Base-by-base conservation (phyloP, 2,113 vertebrate species). In the Ictalurus furcatus region DNA sequence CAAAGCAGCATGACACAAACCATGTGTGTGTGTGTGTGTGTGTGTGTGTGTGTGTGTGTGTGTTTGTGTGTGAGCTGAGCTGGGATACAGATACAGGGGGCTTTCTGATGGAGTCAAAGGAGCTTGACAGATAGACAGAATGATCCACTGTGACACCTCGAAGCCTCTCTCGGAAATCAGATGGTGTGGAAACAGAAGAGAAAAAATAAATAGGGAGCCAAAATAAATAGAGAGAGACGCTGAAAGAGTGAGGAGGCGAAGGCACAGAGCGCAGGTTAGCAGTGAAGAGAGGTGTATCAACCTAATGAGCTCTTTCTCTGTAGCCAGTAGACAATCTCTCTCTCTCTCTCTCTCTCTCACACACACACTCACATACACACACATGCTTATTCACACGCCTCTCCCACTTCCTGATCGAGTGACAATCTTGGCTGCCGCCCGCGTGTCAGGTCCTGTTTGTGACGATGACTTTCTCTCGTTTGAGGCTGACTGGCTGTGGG, bases 371-470 rank as follows among this genome's bases (percentile, higher is more conserved):
- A 25, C 52, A 56, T 14, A 44, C 88, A 40, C 87, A 85, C 82
- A 67, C 83, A 65, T 59, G n/a, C 59, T 17, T 56, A 28, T 81
- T n/a, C 85, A 69, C 89, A 85, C 76, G 48, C 74, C 90, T 87
- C 88, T 88, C 86, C 86, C 83, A 85, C 76, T 88, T 87, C 86
- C 86, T 84, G 80, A 89, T 73, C 67, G 83, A 90, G 84, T 88
- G 87, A 90, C 84, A 86, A 52, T 87, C 48, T 79, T 88, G 80
- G 82, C 85, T 85, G 88, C 81, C 85, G 58, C 59, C 88, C 54
- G 86, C 23, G 80, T 91, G 90, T 91, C 90, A 91, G 80, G 79
- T 89, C 61, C 85, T 85, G 90, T 91, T 88, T 91, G 76, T 85
- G 86, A 87, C 58, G 76, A 81, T 84, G 17, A n/a, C n/a, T 87